A percentile compares a stretch with the other conserved stretches of the same genome.
Conservation (phyloP, 2,797 vertebrate genomes). For the Myotis myotis region DNA sequence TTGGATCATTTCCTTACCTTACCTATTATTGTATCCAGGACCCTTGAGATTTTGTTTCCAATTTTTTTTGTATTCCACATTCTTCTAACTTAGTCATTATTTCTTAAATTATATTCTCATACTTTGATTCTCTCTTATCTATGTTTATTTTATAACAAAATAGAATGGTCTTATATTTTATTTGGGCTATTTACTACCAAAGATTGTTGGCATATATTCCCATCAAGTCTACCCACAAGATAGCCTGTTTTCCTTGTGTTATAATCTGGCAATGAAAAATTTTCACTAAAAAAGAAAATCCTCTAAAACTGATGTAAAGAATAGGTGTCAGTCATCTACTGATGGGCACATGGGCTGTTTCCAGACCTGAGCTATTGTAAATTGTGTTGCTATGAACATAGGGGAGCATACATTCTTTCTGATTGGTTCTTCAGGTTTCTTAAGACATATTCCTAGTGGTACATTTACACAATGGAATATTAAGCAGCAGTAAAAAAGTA, state of each 20-base stretch:
- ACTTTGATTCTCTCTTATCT: not conserved
- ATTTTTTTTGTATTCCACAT: not conserved
- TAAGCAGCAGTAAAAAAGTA: too few species aligned
- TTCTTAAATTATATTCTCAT: slow-evolving; percentile 9
- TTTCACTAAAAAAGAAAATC: not conserved
- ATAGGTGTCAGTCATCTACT: not conserved
- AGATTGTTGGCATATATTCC: not conserved
- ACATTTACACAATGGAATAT: too few species aligned
- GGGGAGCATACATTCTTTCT: too few species aligned
- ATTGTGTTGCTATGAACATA: too few species aligned
- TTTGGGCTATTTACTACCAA: not conserved
- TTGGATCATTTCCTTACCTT: not conserved
- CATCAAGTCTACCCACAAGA: not conserved
- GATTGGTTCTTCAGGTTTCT: too few species aligned
- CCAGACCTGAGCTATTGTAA: too few species aligned
- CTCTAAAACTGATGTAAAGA: not conserved
- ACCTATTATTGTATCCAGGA: not conserved
- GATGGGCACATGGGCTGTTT: too few species aligned
- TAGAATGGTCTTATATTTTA: not conserved
- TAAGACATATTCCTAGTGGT: too few species aligned
- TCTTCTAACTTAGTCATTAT: not conserved
- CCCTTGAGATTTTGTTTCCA: not conserved
- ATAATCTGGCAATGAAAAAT: not conserved
- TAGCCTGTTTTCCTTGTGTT: not conserved
- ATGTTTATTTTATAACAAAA: slow-evolving; percentile 9